phyloP scores from a whole-genome alignment of 2,888 invertebrate species.

The Ischnus inquisitorius region DNA sequence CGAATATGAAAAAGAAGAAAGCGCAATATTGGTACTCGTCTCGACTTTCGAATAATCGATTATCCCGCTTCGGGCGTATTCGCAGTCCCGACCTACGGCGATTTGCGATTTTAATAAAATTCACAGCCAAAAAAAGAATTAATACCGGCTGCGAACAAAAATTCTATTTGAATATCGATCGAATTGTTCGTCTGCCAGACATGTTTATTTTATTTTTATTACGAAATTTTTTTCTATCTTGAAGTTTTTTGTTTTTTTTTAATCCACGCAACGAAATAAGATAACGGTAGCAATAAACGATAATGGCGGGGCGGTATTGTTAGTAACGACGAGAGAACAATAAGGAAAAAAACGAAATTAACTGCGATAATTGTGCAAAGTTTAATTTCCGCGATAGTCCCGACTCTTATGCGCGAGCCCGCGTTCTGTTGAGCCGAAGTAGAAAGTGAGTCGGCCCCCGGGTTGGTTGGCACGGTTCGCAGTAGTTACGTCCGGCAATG shows the following conservation, averaged over 20 bases:
- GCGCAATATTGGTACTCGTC: background rate
- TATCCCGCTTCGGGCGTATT: background rate
- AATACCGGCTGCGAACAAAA: background rate
- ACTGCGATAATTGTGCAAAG: background rate
- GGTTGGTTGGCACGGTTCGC: constrained; percentile 25
- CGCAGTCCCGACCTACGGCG: background rate
- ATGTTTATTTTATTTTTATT: background rate
- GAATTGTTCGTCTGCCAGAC: no score
- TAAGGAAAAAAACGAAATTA: constrained; percentile 27
- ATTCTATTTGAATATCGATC: background rate
- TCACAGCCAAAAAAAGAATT: background rate
- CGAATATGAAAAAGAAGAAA: constrained; percentile 23
- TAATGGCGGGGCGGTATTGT: background rate
- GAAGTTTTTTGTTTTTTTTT: background rate
- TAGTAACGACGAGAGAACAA: constrained; percentile 14
- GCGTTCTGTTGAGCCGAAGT: constrained; percentile 2
- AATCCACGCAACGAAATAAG: background rate
- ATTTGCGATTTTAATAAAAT: background rate
- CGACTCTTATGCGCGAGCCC: background rate
- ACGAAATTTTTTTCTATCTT: background rate
- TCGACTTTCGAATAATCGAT: constrained; percentile 38
- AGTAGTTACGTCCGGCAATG: constrained; percentile 58
- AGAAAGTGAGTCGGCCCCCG: constrained; percentile 21
- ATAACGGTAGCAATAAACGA: background rate
- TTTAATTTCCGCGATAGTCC: constrained; percentile 6